Evolutionary conservation across 2,113 vertebrate genomes (phyloP).

Genomic region (Sylvietta virens): DNA sequence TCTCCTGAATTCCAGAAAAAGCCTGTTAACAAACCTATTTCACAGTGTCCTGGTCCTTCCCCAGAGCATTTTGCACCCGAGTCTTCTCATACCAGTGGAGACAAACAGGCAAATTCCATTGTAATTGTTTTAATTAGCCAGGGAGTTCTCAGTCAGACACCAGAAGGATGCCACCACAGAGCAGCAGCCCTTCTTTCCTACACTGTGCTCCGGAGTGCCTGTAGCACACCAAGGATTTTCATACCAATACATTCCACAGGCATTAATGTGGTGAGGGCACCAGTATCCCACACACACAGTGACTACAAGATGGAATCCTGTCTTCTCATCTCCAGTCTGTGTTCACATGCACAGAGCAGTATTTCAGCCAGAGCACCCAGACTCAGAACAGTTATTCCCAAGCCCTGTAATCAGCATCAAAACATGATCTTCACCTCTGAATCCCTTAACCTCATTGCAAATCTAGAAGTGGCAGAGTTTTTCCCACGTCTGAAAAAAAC

Average conservation of each 20-base stretch:
- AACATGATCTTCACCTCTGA: background rate
- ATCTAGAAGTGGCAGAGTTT: background rate
- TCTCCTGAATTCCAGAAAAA: background rate
- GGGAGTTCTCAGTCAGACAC: background rate
- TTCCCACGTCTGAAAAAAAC: background rate
- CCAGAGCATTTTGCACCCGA: background rate
- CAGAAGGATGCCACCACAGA: background rate
- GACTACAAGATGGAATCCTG: background rate
- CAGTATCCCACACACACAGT: rapidly evolving
- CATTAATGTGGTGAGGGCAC: background rate
- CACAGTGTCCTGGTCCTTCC: background rate
- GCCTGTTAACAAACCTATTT: background rate
- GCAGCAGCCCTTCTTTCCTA: background rate
- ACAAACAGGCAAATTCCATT: background rate
- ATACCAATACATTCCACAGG: background rate
- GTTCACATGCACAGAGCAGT: background rate
- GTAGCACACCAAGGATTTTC: background rate
- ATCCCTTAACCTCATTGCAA: background rate
- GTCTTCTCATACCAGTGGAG: background rate
- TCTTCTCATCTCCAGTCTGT: background rate
- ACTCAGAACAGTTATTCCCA: background rate
- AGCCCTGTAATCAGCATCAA: background rate
- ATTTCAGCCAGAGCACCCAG: background rate
- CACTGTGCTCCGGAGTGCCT: background rate
- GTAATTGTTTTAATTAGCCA: background rate